These are phyloP conservation scores for Leptopilina drosophilae DNA, from an alignment of 2,888 invertebrate genomes.

Conservation along the genomic window DNA sequence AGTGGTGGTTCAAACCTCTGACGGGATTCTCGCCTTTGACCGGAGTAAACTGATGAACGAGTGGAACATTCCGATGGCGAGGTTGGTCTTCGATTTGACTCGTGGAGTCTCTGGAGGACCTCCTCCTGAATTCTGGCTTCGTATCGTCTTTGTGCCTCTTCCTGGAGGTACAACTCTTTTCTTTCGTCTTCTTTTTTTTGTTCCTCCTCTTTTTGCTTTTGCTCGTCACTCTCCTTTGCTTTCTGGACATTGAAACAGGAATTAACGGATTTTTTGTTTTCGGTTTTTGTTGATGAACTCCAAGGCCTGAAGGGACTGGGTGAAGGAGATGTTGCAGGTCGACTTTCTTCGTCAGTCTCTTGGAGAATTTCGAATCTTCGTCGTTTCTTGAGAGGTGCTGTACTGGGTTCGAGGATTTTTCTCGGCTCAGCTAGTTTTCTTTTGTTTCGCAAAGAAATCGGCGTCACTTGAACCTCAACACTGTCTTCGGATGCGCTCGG, in stretches of 20 bases:
- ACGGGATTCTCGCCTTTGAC: constrained; percentile 60
- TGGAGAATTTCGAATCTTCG: constrained; percentile 66
- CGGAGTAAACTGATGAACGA: constrained; percentile 45
- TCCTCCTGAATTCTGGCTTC: constrained; percentile 62
- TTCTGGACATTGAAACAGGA: constrained; percentile 27
- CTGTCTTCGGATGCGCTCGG: constrained; percentile 83
- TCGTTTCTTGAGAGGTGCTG: constrained; percentile 85
- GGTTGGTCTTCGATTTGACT: constrained; percentile 43
- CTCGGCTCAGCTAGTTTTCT: constrained; percentile 84
- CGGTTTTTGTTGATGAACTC: constrained; percentile 76
- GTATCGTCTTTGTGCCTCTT: constrained; percentile 46
- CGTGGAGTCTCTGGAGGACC: constrained; percentile 59
- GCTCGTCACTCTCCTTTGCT: constrained; percentile 47
- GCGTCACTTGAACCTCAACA: constrained; percentile 81
- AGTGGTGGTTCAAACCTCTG: constrained; percentile 62
- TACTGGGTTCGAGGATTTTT: constrained; percentile 78
- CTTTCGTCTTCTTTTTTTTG: constrained; percentile 22
- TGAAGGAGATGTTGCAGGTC: constrained; percentile 68
- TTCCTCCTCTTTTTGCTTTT: constrained; percentile 33
- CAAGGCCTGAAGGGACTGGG: constrained; percentile 83
- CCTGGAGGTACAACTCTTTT: constrained; percentile 32
- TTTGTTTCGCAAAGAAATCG: constrained; percentile 81
- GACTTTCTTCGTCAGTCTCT: constrained; percentile 72
- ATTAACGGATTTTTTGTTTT: constrained; percentile 49
- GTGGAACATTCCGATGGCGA: constrained; percentile 36